A percentile compares a stretch with the other conserved stretches of the same genome.
Conservation (phyloP, 2,888 invertebrate genomes). For the Ferrisia virgata region DNA sequence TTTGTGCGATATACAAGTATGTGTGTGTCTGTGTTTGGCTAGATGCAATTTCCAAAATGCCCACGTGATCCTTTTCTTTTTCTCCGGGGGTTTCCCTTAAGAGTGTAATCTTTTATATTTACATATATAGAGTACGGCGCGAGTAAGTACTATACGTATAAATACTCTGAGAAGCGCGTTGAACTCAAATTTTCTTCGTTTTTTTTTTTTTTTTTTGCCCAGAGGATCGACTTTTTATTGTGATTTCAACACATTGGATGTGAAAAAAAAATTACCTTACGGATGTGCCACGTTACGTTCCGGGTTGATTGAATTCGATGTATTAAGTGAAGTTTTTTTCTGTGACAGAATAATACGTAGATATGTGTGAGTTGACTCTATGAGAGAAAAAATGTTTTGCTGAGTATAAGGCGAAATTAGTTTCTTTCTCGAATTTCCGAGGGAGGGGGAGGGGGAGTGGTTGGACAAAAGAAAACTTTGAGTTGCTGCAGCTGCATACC, state of each 20-base stretch:
- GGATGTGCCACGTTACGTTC: not conserved
- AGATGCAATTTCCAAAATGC: slow-evolving; percentile 10
- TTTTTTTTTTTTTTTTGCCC: not conserved
- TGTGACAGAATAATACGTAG: too few relatives aligned
- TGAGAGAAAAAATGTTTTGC: too few relatives aligned
- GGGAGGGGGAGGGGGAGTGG: too few relatives aligned
- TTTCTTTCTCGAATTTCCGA: too few relatives aligned
- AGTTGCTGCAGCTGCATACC: too few relatives aligned
- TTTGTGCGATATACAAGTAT: too few relatives aligned
- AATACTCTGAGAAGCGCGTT: not conserved
- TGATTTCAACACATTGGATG: not conserved
- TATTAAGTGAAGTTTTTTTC: too few relatives aligned
- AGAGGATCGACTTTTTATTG: not conserved
- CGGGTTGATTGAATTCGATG: not conserved
- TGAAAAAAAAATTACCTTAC: not conserved
- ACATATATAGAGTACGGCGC: too few relatives aligned
- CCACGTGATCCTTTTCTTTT: not conserved
- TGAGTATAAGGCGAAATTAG: too few relatives aligned
- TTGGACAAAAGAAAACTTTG: too few relatives aligned
- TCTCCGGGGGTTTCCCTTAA: not conserved
- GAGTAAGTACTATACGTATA: not conserved
- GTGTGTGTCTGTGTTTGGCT: not conserved
- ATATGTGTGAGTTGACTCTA: too few relatives aligned
- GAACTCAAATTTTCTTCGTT: not conserved
- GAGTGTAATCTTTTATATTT: not conserved